Conservation (phyloP, 2,113 vertebrate genomes). For the Piaya cayana region DNA sequence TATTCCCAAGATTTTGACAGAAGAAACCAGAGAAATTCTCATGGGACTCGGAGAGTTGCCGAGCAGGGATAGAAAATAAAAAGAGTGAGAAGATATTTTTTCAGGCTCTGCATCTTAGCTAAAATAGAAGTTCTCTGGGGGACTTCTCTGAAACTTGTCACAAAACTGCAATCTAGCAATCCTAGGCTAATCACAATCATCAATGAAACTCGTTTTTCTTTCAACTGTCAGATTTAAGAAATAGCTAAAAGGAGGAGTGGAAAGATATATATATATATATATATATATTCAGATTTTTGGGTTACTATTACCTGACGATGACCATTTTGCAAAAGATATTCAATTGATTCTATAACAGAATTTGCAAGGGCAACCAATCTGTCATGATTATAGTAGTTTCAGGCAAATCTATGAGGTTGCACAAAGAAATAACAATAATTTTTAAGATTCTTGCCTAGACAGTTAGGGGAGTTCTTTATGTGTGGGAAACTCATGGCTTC, state of each 20-base stretch:
- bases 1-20: conserved; percentile 55
- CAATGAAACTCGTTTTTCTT: conserved; percentile 58
- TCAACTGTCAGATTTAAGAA: conserved; percentile 61
- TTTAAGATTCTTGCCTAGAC: not conserved
- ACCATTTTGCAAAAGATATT: conserved; percentile 32
- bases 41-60: conserved; percentile 23
- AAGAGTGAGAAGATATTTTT: conserved; percentile 68
- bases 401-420: not conserved
- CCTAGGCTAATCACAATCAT: conserved; percentile 65
- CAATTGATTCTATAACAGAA: not conserved
- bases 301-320: not conserved
- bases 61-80: conserved; percentile 43
- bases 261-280: not conserved
- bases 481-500: not conserved
- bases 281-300: conserved; percentile 44
- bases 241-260: conserved; percentile 42
- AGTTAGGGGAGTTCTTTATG: not conserved
- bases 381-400: not conserved
- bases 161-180: conserved; percentile 56
- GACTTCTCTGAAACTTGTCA: conserved; percentile 63
- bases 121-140: conserved; percentile 68
- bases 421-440: not conserved
- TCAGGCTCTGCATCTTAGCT: conserved; percentile 47
- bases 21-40: conserved; percentile 46
- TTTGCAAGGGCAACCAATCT: not conserved